Conservation (phyloP, 1,140 invertebrate genomes). For the Hylaeus volcanicus region DNA sequence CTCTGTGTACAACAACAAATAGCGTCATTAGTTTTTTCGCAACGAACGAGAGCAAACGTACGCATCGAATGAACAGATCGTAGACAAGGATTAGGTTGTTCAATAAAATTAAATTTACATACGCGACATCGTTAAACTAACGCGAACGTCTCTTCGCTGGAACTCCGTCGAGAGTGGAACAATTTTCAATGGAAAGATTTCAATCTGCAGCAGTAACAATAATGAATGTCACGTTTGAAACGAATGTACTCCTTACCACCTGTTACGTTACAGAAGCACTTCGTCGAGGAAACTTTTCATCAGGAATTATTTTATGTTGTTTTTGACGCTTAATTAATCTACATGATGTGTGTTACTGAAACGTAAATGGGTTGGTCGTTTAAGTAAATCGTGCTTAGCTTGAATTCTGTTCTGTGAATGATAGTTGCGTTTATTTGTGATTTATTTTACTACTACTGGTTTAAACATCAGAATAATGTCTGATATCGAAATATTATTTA, state of each 20-base stretch:
- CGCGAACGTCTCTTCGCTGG: neutral
- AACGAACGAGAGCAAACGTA: conserved; percentile 2
- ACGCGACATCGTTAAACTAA: neutral
- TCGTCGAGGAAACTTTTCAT: neutral
- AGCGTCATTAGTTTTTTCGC: neutral
- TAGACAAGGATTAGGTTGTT: neutral
- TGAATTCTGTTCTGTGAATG: too few species aligned
- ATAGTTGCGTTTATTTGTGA: too few species aligned
- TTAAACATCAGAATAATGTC: too few species aligned
- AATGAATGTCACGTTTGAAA: conserved; percentile 2
- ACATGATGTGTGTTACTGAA: too few species aligned
- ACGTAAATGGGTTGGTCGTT: too few species aligned
- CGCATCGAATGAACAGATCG: neutral
- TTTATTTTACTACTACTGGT: too few species aligned
- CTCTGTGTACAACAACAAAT: neutral
- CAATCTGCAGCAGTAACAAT: neutral
- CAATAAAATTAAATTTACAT: conserved; percentile 16
- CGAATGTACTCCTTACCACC: neutral
- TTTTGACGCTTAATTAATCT: too few species aligned
- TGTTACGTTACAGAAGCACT: neutral
- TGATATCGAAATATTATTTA: too few species aligned
- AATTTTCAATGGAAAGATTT: conserved; percentile 16
- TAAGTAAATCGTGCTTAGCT: too few species aligned
- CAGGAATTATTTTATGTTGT: neutral
- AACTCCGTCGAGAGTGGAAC: too few species aligned